phyloP scores from a whole-genome alignment of 2,797 vertebrate genomes.

The Zonotrichia albicollis region DNA sequence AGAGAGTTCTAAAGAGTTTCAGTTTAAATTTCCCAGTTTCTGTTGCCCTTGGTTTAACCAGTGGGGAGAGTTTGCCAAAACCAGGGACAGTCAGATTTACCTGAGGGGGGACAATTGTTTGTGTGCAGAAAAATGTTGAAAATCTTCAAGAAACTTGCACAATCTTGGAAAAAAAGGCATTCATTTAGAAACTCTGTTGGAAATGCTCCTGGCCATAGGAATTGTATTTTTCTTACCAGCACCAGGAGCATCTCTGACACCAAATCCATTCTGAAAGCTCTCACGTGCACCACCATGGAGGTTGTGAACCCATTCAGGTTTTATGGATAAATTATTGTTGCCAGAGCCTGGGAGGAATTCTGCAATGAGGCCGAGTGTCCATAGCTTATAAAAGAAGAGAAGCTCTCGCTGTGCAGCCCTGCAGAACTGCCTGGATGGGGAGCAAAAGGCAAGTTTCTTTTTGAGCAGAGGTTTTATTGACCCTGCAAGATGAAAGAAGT shows the following conservation, averaged over 20 bases:
- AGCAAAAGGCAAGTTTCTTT: not conserved
- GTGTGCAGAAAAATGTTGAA: not conserved
- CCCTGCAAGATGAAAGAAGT: conserved; percentile 3
- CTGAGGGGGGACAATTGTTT: not conserved
- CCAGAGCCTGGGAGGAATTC: not conserved
- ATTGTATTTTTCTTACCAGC: not conserved
- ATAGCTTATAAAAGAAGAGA: not conserved
- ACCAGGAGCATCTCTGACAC: not conserved
- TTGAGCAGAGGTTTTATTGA: conserved; percentile 6
- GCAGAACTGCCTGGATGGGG: not conserved
- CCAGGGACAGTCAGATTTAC: not conserved
- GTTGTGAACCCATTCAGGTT: not conserved
- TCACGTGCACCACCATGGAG: not conserved
- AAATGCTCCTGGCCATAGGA: not conserved
- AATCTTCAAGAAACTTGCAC: not conserved
- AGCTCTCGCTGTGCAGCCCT: not conserved
- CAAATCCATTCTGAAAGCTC: not conserved
- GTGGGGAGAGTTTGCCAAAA: not conserved
- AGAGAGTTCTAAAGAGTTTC: not conserved
- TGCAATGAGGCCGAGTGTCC: not conserved
- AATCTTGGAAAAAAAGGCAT: not conserved
- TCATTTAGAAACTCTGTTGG: not conserved
- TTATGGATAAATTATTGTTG: conserved; percentile 13
- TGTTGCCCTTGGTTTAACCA: not conserved
- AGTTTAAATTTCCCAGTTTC: not conserved